Evolutionary conservation across 2,113 vertebrate genomes (phyloP).

Genomic region (Chaenocephalus aceratus): DNA sequence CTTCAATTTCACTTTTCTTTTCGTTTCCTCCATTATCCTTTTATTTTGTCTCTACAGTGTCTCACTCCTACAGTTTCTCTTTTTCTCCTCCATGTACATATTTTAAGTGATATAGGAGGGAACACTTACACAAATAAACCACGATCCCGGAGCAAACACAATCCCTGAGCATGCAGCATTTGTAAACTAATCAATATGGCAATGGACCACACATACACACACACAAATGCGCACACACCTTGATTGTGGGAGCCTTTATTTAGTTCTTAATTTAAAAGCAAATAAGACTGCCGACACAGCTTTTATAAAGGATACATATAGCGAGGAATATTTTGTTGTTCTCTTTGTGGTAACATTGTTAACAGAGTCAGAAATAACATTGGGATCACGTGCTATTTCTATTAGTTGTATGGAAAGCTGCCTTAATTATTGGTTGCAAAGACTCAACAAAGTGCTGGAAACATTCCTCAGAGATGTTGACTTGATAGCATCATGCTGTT

Average conservation of each 20-base stretch:
- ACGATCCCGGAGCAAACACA: constrained; percentile 58
- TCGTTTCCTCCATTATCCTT: neutral
- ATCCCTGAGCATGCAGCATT: constrained; percentile 65
- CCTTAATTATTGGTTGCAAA: too few relatives aligned
- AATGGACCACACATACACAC: constrained; percentile 33
- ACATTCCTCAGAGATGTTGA: too few relatives aligned
- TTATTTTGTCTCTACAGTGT: constrained; percentile 11
- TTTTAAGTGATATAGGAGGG: constrained; percentile 13
- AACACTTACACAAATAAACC: constrained; percentile 37
- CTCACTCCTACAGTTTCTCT: neutral
- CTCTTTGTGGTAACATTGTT: too few relatives aligned
- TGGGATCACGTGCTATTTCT: too few relatives aligned
- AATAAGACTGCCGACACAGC: too few relatives aligned
- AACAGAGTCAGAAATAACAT: too few relatives aligned
- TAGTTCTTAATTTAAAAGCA: neutral
- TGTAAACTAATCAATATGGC: constrained; percentile 61
- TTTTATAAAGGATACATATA: too few relatives aligned
- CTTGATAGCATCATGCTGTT: too few relatives aligned
- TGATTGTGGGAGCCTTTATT: constrained; percentile 12
- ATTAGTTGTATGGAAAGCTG: too few relatives aligned
- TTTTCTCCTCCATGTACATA: constrained; percentile 31
- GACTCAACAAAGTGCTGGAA: too few relatives aligned
- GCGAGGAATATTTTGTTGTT: too few relatives aligned
- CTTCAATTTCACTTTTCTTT: neutral
- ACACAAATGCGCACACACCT: constrained; percentile 1